Percentiles rank a stretch among this genome's conserved stretches.
phyloP scores from a whole-genome alignment of 2,888 invertebrate species.

The Holacanthella duospinosa region DNA sequence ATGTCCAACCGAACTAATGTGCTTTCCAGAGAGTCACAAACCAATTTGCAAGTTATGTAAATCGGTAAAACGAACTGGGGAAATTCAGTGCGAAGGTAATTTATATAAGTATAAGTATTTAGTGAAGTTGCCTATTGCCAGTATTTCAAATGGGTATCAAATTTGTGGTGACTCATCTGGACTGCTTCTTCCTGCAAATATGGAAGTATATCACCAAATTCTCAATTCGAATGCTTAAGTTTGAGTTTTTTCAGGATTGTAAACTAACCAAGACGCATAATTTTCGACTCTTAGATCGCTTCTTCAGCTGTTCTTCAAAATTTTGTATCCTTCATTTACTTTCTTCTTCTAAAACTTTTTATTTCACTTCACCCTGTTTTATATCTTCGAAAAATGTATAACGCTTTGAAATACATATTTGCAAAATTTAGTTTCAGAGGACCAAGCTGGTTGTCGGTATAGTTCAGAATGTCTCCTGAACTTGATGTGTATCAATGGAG shows the following conservation, averaged over 20 bases:
- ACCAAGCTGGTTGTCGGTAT: constrained; percentile 55
- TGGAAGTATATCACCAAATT: too few species aligned
- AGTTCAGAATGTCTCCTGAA: constrained; percentile 68
- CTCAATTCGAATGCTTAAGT: too few species aligned
- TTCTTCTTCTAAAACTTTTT: background rate
- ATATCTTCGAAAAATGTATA: background rate
- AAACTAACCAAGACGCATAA: too few species aligned
- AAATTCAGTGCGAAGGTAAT: too few species aligned
- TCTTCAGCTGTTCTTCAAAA: too few species aligned
- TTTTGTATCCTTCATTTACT: too few species aligned
- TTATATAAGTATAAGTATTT: too few species aligned
- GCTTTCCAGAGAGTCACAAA: constrained; percentile 88
- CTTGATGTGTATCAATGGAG: constrained; percentile 62
- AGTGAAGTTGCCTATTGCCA: too few species aligned
- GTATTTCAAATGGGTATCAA: background rate
- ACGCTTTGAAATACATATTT: too few species aligned
- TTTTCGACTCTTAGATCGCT: too few species aligned
- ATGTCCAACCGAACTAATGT: constrained; percentile 73
- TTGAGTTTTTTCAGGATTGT: too few species aligned
- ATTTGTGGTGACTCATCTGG: background rate
- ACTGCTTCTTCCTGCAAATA: background rate
- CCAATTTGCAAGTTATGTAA: constrained; percentile 87
- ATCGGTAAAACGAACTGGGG: too few species aligned
- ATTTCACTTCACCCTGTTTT: background rate
- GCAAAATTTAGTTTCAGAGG: background rate